Conservation (phyloP, 2,797 vertebrate genomes). For the Megalops cyprinoides region DNA sequence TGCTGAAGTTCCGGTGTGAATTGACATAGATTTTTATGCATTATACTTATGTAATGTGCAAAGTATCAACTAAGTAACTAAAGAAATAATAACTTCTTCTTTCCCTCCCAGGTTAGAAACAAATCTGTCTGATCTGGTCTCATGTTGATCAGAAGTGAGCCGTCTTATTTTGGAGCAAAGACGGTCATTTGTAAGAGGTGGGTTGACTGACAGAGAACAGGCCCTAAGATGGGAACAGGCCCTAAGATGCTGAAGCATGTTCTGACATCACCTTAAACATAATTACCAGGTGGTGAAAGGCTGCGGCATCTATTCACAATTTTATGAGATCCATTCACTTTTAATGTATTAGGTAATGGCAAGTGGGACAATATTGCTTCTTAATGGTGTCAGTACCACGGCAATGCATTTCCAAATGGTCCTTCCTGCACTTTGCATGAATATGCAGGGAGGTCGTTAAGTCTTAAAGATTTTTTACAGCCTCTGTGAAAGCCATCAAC, state of each 20-base stretch:
- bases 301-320: constrained; percentile 9
- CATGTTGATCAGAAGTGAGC: too few species aligned
- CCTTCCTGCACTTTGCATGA: background rate
- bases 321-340: constrained; percentile 25
- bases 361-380: constrained; percentile 33
- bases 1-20: background rate
- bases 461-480: background rate
- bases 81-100: too few species aligned
- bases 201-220: constrained; percentile 9
- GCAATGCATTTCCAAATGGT: constrained; percentile 6
- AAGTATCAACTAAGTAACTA: too few species aligned
- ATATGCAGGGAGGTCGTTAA: background rate
- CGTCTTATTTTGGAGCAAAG: background rate
- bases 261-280: constrained; percentile 13
- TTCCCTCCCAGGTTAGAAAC: too few species aligned
- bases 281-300: constrained; percentile 28
- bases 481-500: background rate
- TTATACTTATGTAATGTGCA: too few species aligned
- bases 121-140: too few species aligned
- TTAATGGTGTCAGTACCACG: constrained; percentile 29
- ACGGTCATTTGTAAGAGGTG: constrained; percentile 18
- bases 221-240: too few species aligned
- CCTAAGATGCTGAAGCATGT: background rate
- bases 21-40: too few species aligned
- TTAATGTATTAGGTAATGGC: constrained; percentile 39